Conservation (phyloP, 2,888 invertebrate genomes). For the Mystacides longicornis region DNA sequence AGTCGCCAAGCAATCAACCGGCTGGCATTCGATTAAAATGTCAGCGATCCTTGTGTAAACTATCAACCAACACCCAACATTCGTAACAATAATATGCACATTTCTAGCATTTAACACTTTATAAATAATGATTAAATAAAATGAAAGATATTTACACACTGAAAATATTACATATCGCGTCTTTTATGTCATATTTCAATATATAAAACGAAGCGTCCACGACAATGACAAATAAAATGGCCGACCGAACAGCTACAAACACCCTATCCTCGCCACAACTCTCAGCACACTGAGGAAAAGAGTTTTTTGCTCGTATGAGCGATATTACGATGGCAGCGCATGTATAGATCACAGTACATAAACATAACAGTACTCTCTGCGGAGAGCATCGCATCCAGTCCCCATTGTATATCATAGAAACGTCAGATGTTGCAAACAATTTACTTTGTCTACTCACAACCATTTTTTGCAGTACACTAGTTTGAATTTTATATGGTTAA, state of each 20-base stretch:
- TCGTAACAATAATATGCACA: background rate
- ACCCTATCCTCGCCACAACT: conserved; percentile 13
- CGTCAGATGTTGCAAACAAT: background rate
- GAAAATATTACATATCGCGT: conserved; percentile 3
- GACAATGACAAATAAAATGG: conserved; percentile 5
- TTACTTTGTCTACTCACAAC: background rate
- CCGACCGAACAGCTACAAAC: conserved; percentile 7
- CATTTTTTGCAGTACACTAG: too few relatives aligned
- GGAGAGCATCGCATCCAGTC: background rate
- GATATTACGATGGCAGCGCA: too few relatives aligned
- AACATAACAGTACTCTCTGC: background rate
- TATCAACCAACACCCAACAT: conserved; percentile 22
- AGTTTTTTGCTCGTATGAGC: too few relatives aligned
- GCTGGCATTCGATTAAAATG: conserved; percentile 13
- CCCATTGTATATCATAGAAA: background rate
- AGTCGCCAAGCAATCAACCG: too few relatives aligned
- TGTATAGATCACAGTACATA: too few relatives aligned
- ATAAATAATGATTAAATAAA: background rate
- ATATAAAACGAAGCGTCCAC: conserved; percentile 4
- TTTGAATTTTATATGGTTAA: too few relatives aligned
- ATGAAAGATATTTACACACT: background rate
- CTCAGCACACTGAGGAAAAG: conserved; percentile 15
- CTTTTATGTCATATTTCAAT: conserved; percentile 16
- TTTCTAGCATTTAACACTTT: background rate
- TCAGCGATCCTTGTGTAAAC: conserved; percentile 9